Percentiles rank a stretch among this genome's conserved stretches.
phyloP scores from a whole-genome alignment of 2,797 vertebrate species.

The Cottoperca gobio region DNA sequence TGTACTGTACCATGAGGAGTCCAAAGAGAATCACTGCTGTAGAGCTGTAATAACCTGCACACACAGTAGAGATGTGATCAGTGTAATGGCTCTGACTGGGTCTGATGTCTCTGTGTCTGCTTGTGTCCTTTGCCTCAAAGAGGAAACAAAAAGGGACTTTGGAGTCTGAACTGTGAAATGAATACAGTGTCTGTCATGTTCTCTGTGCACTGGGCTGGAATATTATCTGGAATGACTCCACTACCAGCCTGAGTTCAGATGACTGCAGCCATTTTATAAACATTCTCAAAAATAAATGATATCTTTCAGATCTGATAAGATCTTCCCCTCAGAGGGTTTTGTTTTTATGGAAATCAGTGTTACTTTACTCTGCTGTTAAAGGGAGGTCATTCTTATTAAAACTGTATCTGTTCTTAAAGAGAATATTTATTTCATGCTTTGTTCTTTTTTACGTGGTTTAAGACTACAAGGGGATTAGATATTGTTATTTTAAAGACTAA shows the following conservation, averaged over 20 bases:
- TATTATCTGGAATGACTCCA: constrained; percentile 36
- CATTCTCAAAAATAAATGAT: constrained; percentile 17
- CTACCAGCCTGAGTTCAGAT: constrained; percentile 39
- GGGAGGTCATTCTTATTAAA: constrained; percentile 15
- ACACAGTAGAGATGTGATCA: constrained; percentile 24
- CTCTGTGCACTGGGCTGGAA: constrained; percentile 40
- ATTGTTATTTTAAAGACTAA: not conserved
- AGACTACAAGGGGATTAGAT: constrained; percentile 14
- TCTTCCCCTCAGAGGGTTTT: not conserved
- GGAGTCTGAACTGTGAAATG: constrained; percentile 57
- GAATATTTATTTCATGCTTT: no score
- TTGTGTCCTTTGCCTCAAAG: constrained; percentile 26
- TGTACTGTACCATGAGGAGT: not conserved
- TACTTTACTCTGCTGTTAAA: not conserved
- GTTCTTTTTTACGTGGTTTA: not conserved
- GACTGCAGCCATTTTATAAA: constrained; percentile 12
- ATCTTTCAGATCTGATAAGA: not conserved
- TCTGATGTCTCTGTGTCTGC: constrained; percentile 20
- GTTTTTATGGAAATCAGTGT: not conserved
- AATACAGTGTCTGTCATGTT: constrained; percentile 50
- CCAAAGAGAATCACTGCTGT: not conserved
- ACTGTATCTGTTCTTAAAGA: no score
- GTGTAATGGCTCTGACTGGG: constrained; percentile 31
- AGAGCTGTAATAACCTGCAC: constrained; percentile 23
- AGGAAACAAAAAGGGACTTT: constrained; percentile 35